Evolutionary conservation across 1,140 invertebrate genomes (phyloP).

Genomic region (Elymnias hypermnestra): DNA sequence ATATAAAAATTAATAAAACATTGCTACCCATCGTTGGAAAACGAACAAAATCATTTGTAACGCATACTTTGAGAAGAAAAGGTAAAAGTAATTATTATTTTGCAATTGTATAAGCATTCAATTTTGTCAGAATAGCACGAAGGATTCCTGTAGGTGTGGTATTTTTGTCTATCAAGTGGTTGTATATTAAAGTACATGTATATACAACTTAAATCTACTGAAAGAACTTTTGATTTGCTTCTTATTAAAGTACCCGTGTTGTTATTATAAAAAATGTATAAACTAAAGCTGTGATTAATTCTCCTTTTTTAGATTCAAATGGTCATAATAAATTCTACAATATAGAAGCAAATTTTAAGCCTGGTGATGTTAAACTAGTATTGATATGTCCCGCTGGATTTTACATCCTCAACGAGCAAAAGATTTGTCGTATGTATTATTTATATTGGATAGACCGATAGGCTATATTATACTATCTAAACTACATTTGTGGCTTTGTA

Average conservation of each 20-base stretch:
- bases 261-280: no score
- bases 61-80: conserved; percentile 30
- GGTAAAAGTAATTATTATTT: conserved; percentile 10
- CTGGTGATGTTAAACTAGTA: conserved; percentile 28
- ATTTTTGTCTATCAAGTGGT: no score
- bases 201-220: no score
- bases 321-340: conserved; percentile 23
- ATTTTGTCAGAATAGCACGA: no score
- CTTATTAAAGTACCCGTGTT: no score
- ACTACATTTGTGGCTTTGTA: no score
- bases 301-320: conserved; percentile 29
- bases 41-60: conserved; percentile 16
- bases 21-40: conserved; percentile 12
- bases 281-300: no score
- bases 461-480: no score
- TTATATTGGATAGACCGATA: no score
- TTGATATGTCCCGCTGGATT: conserved; percentile 33
- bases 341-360: conserved; percentile 15
- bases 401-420: conserved; percentile 27
- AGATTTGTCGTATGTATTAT: conserved; percentile 36
- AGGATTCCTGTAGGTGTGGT: no score
- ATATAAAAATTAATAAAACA: conserved; percentile 17
- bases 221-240: no score
- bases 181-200: no score
- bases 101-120: background rate